Percentiles rank a stretch among this genome's conserved stretches.
Conservation (phyloP, 2,888 invertebrate genomes). For the Yponomeuta plumbellus region DNA sequence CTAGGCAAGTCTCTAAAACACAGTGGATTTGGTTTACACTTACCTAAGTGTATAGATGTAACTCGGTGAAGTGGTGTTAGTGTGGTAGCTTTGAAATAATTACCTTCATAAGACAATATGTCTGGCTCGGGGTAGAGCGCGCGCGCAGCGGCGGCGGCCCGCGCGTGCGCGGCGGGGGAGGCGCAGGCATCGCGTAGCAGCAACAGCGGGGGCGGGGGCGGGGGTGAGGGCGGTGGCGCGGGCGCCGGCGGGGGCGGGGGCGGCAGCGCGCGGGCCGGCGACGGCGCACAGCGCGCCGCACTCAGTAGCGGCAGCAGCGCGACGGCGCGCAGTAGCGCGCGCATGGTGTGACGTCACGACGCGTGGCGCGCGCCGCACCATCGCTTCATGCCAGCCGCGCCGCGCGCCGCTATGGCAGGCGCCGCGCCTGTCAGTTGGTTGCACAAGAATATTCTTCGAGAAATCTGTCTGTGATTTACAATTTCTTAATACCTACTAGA, state of each 20-base stretch:
- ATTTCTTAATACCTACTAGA: not conserved
- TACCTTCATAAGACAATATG: slow-evolving; percentile 20
- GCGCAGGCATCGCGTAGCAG: slow-evolving; percentile 22
- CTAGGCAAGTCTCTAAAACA: slow-evolving; percentile 51
- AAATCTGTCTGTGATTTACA: not conserved
- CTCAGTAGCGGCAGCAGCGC: too few relatives aligned
- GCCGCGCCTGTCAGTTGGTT: not conserved
- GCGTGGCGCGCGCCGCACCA: not conserved
- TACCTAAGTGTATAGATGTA: not conserved
- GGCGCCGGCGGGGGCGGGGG: too few relatives aligned
- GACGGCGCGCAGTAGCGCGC: slow-evolving; percentile 4
- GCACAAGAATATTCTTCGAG: not conserved
- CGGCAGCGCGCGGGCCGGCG: too few relatives aligned
- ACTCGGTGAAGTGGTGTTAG: not conserved
- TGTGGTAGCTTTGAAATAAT: slow-evolving; percentile 1
- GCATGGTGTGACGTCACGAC: slow-evolving; percentile 15
- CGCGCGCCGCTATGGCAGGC: not conserved
- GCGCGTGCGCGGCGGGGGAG: slow-evolving; percentile 31
- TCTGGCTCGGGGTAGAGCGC: slow-evolving; percentile 29
- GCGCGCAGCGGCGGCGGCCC: slow-evolving; percentile 32
- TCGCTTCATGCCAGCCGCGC: not conserved
- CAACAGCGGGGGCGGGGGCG: slow-evolving; percentile 22
- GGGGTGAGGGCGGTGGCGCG: not conserved
- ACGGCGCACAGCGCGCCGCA: too few relatives aligned
- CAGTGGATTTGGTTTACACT: not conserved